Base-by-base conservation (phyloP, 2,888 invertebrate species). In the Eutolmus rufibarbis region DNA sequence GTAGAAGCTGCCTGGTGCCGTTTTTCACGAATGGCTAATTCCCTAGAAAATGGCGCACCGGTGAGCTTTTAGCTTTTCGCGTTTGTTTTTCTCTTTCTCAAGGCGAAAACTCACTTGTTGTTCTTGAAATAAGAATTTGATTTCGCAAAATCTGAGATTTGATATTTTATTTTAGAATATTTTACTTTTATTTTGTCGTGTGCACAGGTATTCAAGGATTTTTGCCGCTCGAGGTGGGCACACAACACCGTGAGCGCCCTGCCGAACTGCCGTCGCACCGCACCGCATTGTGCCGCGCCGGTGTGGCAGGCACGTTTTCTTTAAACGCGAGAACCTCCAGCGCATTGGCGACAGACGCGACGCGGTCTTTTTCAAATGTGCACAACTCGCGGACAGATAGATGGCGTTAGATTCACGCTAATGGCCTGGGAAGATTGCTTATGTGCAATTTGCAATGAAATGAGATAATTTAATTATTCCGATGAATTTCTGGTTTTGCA, bases 91-190 rank as follows among this genome's bases (percentile, higher is more conserved):
- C 78, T 86, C 57, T 34, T 37, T 90, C 89, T 89, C 90, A 90
- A 90, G 90, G 90, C 89, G 89, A 89, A 89, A 89, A 89, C 89
- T 88, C 89, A 89, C 90, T 89, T 89, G 90, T 89, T 89, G 89
- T 90, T 89, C 90, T 90, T 90, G 90, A 90, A 90, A 90, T 89
- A 89, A 88, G 89, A 88, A 89, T 89, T 90, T 90, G 89, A 88
- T 89, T 90, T 90, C 89, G 90, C 89, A 89, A 90, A 90, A 90
- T 90, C 89, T 34, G 86, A 86, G 86, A 86, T 86, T 86, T 86
- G 86, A 86, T 86, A 86, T 86, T 86, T 86, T 86, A 76, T 77
- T 77, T 56, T 56, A 76, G 34, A 77, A 84, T 74, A 84, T 43
- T 84, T 84, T 84, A 37, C 74, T 40, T 84, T 84, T 84, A 43